Percentiles rank a stretch among this genome's conserved stretches.
phyloP scores from a whole-genome alignment of 2,888 invertebrate species.

The Girardia tigrina region DNA sequence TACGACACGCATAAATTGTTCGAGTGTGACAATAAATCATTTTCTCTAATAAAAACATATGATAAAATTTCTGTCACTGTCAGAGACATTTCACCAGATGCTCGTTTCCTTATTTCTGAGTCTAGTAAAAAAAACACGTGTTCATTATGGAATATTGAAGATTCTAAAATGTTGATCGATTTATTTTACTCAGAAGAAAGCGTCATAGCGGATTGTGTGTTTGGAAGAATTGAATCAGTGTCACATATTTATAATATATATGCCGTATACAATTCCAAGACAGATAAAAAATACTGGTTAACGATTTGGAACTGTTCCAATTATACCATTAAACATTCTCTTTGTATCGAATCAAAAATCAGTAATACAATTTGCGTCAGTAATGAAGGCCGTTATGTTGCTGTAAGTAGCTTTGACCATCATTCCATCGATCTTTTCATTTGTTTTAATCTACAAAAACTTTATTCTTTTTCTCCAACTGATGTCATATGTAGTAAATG shows the following conservation, averaged over 20 bases:
- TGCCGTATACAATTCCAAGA: background rate
- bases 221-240: conserved; percentile 1
- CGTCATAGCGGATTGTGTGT: background rate
- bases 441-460: background rate
- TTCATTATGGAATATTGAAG: conserved; percentile 8
- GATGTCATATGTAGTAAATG: background rate
- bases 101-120: background rate
- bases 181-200: background rate
- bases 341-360: background rate
- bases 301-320: background rate
- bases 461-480: background rate
- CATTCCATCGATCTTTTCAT: background rate
- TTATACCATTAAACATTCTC: background rate
- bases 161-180: background rate
- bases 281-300: background rate
- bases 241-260: conserved; percentile 20
- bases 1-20: background rate
- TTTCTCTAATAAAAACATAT: background rate
- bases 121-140: background rate
- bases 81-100: background rate
- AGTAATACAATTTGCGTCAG: background rate
- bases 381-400: background rate
- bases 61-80: background rate
- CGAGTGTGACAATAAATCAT: background rate
- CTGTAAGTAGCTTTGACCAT: background rate